These are phyloP conservation scores for Agriopis marginaria DNA, from an alignment of 2,888 invertebrate genomes.

Conservation along the genomic window DNA sequence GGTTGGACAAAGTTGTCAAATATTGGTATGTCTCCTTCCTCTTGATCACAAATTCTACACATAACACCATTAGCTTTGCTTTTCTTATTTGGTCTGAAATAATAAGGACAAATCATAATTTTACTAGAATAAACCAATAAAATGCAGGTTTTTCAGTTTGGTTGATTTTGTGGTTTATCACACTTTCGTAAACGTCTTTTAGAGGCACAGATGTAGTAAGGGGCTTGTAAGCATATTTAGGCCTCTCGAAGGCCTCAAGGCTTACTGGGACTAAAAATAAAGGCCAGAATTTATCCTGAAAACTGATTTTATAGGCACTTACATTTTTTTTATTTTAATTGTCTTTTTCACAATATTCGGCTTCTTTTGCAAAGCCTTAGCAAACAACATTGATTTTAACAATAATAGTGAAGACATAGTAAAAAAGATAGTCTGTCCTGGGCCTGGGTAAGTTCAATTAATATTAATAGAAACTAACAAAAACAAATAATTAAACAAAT, in stretches of 20 bases:
- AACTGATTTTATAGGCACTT: constrained; percentile 44
- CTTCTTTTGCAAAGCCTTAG: constrained; percentile 63
- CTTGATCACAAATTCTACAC: constrained; percentile 73
- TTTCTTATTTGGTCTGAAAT: constrained; percentile 56
- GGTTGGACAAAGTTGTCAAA: constrained; percentile 70
- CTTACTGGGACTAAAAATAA: not conserved
- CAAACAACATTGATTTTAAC: constrained; percentile 75
- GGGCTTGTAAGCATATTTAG: not conserved
- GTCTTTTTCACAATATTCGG: constrained; percentile 60
- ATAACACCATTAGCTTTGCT: constrained; percentile 40
- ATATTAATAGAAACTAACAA: not conserved
- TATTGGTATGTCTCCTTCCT: constrained; percentile 72
- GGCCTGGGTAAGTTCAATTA: not conserved
- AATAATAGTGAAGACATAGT: constrained; percentile 73
- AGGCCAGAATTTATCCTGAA: not conserved
- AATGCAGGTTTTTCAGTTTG: no score
- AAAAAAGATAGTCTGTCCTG: not conserved
- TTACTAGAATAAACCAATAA: no score
- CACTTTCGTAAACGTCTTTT: no score
- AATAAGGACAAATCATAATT: not conserved
- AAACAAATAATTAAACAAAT: no score
- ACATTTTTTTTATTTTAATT: constrained; percentile 63
- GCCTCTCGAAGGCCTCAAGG: not conserved
- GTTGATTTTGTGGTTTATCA: no score
- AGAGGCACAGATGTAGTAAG: no score